Conservation (phyloP, 2,888 invertebrate genomes). For the Pristionchus entomophagus region DNA sequence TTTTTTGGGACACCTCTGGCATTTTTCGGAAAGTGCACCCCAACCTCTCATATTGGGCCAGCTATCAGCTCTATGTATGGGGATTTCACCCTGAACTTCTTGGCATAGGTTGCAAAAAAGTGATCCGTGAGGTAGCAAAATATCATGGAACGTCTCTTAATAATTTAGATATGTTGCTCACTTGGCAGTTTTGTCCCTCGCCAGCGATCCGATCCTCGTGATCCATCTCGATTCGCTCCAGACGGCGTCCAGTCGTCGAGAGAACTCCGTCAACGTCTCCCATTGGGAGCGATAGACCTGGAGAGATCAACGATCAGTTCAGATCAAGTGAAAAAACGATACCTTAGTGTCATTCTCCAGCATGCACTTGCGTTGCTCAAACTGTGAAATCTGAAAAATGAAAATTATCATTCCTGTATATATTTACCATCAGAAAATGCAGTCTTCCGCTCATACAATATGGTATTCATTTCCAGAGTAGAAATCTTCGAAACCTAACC, state of each 20-base stretch:
- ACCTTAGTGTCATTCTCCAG: constrained; percentile 65
- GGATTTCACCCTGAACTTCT: too few species aligned
- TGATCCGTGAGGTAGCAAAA: too few species aligned
- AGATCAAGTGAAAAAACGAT: background rate
- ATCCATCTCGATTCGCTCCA: constrained; percentile 97
- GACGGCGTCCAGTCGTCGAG: constrained; percentile 87
- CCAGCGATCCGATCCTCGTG: constrained; percentile 93
- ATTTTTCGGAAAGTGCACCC: too few species aligned
- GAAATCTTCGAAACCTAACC: constrained; percentile 57
- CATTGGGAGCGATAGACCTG: constrained; percentile 65
- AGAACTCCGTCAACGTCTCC: constrained; percentile 84
- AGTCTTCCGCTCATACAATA: too few species aligned
- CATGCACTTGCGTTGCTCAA: constrained; percentile 70
- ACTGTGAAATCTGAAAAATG: constrained; percentile 63
- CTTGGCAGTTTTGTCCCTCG: constrained; percentile 84
- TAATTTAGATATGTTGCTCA: constrained; percentile 55
- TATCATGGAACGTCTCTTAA: too few species aligned
- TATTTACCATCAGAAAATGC: background rate
- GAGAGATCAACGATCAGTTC: background rate
- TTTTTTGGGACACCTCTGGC: too few species aligned
- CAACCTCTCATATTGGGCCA: too few species aligned
- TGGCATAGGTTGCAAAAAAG: too few species aligned
- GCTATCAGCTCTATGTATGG: too few species aligned
- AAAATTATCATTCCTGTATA: background rate
- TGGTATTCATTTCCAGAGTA: too few species aligned